phyloP scores from a whole-genome alignment of 2,888 invertebrate species.

The Blera fallax region DNA sequence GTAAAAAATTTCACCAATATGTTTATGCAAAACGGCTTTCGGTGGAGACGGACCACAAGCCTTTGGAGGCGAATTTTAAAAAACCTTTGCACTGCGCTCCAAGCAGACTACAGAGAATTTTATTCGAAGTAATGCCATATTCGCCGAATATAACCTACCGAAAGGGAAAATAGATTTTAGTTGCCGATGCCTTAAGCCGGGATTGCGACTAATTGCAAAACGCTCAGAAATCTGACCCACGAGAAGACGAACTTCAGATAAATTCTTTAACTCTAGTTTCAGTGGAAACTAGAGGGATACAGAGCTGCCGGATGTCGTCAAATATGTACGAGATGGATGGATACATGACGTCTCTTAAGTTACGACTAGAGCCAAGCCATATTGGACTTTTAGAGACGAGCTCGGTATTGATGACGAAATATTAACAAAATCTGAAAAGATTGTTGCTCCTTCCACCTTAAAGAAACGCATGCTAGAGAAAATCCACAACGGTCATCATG shows the following conservation, averaged over 20 bases:
- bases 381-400: not conserved
- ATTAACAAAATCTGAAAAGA: not conserved
- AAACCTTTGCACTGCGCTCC: slow-evolving; percentile 22
- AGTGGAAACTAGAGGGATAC: too few species aligned
- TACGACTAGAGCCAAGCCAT: not conserved
- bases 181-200: too few species aligned
- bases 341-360: too few species aligned
- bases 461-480: too few species aligned
- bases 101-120: slow-evolving; percentile 1
- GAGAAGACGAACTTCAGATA: too few species aligned
- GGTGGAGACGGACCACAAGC: not conserved
- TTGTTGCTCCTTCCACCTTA: too few species aligned
- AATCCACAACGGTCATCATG: not conserved
- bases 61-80: slow-evolving; percentile 12
- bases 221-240: too few species aligned
- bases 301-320: too few species aligned
- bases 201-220: too few species aligned
- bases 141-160: not conserved
- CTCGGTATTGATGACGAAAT: not conserved
- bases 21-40: slow-evolving; percentile 15
- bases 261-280: too few species aligned
- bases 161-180: too few species aligned
- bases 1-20: slow-evolving; percentile 74
- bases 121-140: slow-evolving; percentile 1
- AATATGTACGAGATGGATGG: not conserved